Conservation (phyloP, 2,888 invertebrate species). For the Drosophila trichaetosa region DNA sequence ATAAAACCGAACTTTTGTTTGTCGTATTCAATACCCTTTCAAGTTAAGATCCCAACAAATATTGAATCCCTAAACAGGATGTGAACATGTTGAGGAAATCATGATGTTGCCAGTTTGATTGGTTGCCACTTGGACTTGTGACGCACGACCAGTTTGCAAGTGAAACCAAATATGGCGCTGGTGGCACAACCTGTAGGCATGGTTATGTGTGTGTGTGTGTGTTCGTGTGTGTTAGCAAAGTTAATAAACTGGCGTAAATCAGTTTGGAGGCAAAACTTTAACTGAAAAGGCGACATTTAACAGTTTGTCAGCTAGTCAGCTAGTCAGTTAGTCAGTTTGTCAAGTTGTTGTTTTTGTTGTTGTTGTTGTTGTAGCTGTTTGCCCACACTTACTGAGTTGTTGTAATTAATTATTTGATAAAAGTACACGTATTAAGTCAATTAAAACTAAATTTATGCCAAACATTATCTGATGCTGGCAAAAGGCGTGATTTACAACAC, state of each 20-base stretch:
- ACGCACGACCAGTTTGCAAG: slow-evolving; percentile 19
- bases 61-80: slow-evolving; percentile 15
- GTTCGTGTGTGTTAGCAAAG: slow-evolving; percentile 4
- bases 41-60: neutral
- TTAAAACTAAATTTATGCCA: slow-evolving; percentile 77
- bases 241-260: slow-evolving; percentile 53
- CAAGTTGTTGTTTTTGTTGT: neutral
- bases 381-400: slow-evolving; percentile 32
- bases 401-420: slow-evolving; percentile 78
- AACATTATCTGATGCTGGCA: slow-evolving; percentile 64
- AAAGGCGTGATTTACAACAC: slow-evolving; percentile 65
- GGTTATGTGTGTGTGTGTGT: neutral
- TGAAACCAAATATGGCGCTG: slow-evolving; percentile 36
- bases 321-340: slow-evolving; percentile 12
- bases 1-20: neutral
- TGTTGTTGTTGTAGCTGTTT: neutral
- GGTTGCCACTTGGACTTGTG: slow-evolving; percentile 34
- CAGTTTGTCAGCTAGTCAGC: neutral
- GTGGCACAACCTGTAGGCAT: neutral
- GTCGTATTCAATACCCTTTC: neutral
- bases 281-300: slow-evolving; percentile 20
- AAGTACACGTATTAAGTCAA: slow-evolving; percentile 75
- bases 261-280: slow-evolving; percentile 33
- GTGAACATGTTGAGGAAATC: slow-evolving; percentile 9
- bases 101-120: slow-evolving; percentile 35